A percentile compares a stretch with the other conserved stretches of the same genome.
Conservation (phyloP, 1,140 invertebrate species). For the Bemisia tabaci region DNA sequence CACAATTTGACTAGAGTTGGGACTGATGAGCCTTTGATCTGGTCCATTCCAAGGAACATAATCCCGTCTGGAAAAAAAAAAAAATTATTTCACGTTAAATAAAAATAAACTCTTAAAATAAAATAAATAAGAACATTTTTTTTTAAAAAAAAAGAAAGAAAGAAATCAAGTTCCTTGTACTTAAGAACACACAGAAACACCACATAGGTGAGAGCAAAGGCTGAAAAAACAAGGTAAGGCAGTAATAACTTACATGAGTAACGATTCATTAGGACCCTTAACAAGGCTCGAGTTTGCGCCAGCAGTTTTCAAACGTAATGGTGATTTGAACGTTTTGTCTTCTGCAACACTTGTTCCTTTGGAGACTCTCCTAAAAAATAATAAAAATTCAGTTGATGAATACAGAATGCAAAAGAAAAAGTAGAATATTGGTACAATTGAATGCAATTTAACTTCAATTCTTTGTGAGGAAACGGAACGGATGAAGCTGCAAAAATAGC, state of each 20-base stretch:
- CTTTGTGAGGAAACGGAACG: too few relatives aligned
- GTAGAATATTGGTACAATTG: too few relatives aligned
- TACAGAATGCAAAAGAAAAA: too few relatives aligned
- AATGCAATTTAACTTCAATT: too few relatives aligned
- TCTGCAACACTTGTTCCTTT: constrained; percentile 34
- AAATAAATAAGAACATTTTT: too few relatives aligned
- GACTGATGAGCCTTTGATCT: constrained; percentile 34
- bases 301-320: constrained; percentile 36
- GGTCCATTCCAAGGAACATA: constrained; percentile 56
- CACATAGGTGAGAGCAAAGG: too few relatives aligned
- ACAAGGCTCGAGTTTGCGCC: constrained; percentile 43
- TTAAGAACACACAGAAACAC: too few relatives aligned
- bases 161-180: too few relatives aligned
- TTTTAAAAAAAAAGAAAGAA: too few relatives aligned
- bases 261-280: constrained; percentile 49
- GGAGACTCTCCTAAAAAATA: constrained; percentile 28
- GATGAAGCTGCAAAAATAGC: too few relatives aligned
- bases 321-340: constrained; percentile 36
- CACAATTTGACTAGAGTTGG: constrained; percentile 22
- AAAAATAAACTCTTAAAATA: too few relatives aligned
- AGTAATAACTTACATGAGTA: constrained; percentile 57
- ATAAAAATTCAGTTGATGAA: background rate
- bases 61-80: constrained; percentile 39
- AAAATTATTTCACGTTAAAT: constrained; percentile 10
- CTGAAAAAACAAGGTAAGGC: too few relatives aligned